phyloP scores from a whole-genome alignment of 2,113 vertebrate species.

The Tragulus kanchil region DNA sequence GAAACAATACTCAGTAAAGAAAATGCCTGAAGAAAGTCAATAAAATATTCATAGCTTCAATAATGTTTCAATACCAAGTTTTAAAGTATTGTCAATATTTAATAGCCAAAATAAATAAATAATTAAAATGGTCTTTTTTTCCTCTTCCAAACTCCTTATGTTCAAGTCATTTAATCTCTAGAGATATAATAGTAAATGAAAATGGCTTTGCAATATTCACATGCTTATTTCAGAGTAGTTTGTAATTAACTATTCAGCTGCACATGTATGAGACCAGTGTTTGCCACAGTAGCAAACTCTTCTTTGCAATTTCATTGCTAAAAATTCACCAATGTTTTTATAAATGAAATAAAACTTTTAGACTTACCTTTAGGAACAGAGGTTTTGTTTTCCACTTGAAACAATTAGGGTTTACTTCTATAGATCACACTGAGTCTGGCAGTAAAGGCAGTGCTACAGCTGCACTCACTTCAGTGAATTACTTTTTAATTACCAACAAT shows the following conservation, averaged over 20 bases:
- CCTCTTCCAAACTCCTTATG: not conserved
- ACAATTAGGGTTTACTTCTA: constrained; percentile 28
- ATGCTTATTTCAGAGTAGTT: not conserved
- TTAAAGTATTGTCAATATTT: not conserved
- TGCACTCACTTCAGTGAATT: constrained; percentile 72
- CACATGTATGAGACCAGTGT: not conserved
- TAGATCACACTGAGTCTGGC: constrained; percentile 35
- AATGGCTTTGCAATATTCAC: not conserved
- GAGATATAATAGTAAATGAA: not conserved
- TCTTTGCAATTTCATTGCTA: not conserved
- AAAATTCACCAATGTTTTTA: constrained; percentile 6
- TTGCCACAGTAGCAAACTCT: not conserved
- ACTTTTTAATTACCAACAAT: constrained; percentile 68
- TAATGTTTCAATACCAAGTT: not conserved
- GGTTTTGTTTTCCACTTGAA: not conserved
- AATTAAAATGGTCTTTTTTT: not conserved
- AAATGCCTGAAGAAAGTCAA: not conserved
- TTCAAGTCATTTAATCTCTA: not conserved
- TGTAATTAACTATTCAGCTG: not conserved
- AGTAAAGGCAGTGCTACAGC: constrained; percentile 25
- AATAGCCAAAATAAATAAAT: constrained; percentile 39
- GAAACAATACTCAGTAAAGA: not conserved
- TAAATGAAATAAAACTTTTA: constrained; percentile 48
- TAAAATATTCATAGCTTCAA: not conserved
- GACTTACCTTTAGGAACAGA: not conserved